Evolutionary conservation across 2,113 vertebrate species (phyloP), one percentile per base, ranked within the genome.

Genomic region (Podarcis muralis): DNA sequence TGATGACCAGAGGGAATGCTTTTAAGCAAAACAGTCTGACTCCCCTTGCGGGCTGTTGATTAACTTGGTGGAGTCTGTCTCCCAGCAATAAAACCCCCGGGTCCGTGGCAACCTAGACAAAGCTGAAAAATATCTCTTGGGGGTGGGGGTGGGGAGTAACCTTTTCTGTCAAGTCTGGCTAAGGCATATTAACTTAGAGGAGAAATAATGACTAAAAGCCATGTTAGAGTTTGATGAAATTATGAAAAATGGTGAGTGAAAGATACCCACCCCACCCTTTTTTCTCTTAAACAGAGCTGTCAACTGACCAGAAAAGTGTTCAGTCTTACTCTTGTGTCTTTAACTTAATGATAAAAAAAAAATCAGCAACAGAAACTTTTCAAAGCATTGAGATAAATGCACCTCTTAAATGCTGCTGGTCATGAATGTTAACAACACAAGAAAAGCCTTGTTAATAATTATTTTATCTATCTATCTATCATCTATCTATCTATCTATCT

Each of bases 41-140:
- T 6, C 40, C 80, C 85, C 75, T 23, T 9, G 1, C 5, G 59
- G 85, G 85, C 62, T 79, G 40, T 86, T 79, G 75, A 86, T 86
- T 87, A 87, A 87, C 85, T 80, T 6, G 27, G 9, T 35, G 77
- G 76, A 80, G 85, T 71, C 76, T 57, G 65, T 71, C n/a, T 57
- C 30, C n/a, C 25, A 18, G 85, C 65, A 80, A 80, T 80, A 80
- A 80, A 87, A 71, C 4, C 12, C 30, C 40, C 18, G 6, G n/a
- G 62, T 18, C 35, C n/a, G 9, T 57, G 43, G 83, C 20, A 77
- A 85, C 72, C 72, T 57, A 62, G 40, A 79, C 27, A n/a, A 87
- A n/a, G n/a, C 57, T 25, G 3, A 6, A 32, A 80, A 87, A 16
- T 69, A 79, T 79, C 53, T 79, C 62, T 43, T 23, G 12, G 59